Evolutionary conservation across 2,888 invertebrate species (phyloP).

Genomic region (Biston stratarius): DNA sequence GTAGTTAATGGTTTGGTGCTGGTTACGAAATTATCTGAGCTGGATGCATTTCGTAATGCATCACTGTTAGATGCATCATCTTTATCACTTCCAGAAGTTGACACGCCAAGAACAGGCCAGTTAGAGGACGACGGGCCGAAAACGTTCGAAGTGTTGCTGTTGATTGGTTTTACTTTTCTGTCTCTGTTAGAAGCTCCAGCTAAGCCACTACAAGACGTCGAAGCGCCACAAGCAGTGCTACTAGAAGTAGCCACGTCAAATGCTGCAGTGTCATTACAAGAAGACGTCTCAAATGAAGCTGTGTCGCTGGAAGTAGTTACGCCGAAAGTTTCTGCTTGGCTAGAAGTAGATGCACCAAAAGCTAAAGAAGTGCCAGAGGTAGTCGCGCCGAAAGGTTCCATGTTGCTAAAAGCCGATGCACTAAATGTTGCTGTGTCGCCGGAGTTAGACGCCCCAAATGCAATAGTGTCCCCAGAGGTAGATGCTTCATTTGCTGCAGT

Average conservation of each 20-base stretch:
- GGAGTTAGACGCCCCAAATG: not conserved
- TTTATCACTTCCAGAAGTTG: too few species aligned
- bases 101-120: too few species aligned
- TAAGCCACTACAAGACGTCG: not conserved
- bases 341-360: not conserved
- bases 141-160: not conserved
- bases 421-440: not conserved
- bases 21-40: too few species aligned
- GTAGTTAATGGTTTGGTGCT: not conserved
- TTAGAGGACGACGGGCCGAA: not conserved
- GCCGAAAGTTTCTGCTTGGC: not conserved
- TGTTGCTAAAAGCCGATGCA: too few species aligned
- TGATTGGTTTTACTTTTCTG: not conserved
- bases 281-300: not conserved
- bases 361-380: not conserved
- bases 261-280: not conserved
- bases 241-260: not conserved
- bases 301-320: not conserved
- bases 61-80: not conserved
- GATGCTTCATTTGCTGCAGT: not conserved
- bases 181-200: not conserved
- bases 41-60: not conserved
- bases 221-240: not conserved
- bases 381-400: not conserved
- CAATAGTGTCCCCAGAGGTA: not conserved